Base-by-base conservation (phyloP, 2,888 invertebrate genomes). In the Coleophora deauratella region DNA sequence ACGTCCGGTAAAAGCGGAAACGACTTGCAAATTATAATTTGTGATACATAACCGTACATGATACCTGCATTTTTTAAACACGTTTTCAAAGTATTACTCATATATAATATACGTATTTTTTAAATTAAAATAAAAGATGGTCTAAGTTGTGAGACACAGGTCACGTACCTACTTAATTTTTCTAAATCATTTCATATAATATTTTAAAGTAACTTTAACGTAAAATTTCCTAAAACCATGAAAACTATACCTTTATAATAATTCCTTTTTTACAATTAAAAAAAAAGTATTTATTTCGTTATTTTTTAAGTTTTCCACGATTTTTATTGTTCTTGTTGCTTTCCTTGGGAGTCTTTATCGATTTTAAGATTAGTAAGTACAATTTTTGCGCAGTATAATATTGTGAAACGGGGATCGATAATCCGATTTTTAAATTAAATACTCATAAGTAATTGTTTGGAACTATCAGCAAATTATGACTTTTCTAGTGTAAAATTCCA, bases 301-400 rank as follows among this genome's bases (percentile, higher is more conserved):
- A 77, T 72, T 76, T 68, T 84, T 81, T 81, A 84, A 82, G 82
- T 82, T 82, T 82, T 73, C 73, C 60, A 80, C 75, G 72, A 79
- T 80, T 81, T 81, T 82, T 73, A 82, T 75, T 80, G 80, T 82
- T 84, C 82, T 76, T 69, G 84, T 85, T 85, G 76, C 66, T 82
- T 82, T 82, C 72, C 74, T 77, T 82, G 78, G 76, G 75, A 78
- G 78, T 80, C 62, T 84, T 81, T 82, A 84, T 80, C 71, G 62
- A 78, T 71, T 71, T 69, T 66, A n/a, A 31, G 31, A 31, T 31
- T 76, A 77, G 66, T 71, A 70, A 68, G 64, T 72, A 72, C 69
- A 72, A 65, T 67, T 53, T 62, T 58, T 46, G 58, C 48, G 61
- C 64, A 62, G 52, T 35, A 49, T 21, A 21, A 21, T 21, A 21